Conservation (phyloP, 2,888 invertebrate genomes). For the Spodoptera exigua region DNA sequence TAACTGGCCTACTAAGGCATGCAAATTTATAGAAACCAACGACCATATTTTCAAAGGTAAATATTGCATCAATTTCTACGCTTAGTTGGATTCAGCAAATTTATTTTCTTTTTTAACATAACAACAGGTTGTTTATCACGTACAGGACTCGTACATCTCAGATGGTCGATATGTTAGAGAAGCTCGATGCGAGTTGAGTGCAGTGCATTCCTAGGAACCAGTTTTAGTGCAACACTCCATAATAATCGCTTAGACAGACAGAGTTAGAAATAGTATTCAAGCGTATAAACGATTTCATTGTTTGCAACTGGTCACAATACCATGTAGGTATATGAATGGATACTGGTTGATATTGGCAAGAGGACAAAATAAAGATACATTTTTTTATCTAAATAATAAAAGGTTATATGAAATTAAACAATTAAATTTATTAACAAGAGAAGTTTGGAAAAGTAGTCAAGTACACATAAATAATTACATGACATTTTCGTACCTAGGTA, state of each 20-base stretch:
- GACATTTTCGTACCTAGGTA: no score
- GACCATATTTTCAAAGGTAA: constrained; percentile 4
- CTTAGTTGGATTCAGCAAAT: constrained; percentile 10
- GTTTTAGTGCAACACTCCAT: constrained; percentile 70
- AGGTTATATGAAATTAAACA: no score
- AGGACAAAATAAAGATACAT: no score
- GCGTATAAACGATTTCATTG: constrained; percentile 33
- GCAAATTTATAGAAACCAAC: neutral
- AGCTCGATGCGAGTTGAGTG: constrained; percentile 58
- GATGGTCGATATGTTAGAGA: constrained; percentile 64
- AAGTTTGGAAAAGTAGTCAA: no score
- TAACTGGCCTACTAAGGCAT: neutral
- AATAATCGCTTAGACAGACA: constrained; percentile 48
- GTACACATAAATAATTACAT: no score
- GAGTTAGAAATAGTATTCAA: constrained; percentile 41
- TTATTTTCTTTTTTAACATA: constrained; percentile 40
- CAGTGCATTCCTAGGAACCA: constrained; percentile 80
- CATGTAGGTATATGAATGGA: constrained; percentile 1
- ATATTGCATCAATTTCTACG: constrained; percentile 17
- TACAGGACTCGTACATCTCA: constrained; percentile 57
- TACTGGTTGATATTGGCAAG: neutral
- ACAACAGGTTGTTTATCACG: constrained; percentile 65
- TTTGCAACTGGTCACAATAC: constrained; percentile 24
- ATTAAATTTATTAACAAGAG: no score
- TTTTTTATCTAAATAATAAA: no score